phyloP scores from a whole-genome alignment of 2,113 vertebrate genomes.

The Salvator merianae region DNA sequence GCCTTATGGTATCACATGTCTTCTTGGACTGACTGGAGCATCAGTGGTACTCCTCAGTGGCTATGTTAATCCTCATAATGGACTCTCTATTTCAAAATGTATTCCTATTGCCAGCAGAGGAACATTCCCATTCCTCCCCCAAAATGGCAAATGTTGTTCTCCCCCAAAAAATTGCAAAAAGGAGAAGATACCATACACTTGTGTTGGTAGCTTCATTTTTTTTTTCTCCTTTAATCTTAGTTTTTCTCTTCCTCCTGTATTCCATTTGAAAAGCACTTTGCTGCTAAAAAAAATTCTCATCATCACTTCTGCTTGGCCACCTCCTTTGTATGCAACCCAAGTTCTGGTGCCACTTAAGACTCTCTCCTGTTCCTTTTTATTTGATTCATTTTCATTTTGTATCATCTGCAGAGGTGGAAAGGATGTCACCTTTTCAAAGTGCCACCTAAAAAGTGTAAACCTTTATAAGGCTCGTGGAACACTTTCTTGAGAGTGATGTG shows the following conservation, averaged over 20 bases:
- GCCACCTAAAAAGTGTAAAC: too few relatives aligned
- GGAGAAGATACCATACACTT: not conserved
- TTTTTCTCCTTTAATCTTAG: too few relatives aligned
- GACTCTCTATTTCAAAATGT: not conserved
- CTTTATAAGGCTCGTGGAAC: too few relatives aligned
- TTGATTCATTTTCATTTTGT: not conserved
- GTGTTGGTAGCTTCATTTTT: not conserved
- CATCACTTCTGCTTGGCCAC: not conserved
- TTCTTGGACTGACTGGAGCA: too few relatives aligned
- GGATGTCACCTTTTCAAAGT: not conserved
- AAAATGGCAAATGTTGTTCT: not conserved
- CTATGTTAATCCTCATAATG: not conserved
- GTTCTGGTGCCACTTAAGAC: too few relatives aligned
- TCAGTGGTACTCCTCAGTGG: too few relatives aligned
- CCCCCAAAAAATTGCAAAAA: not conserved
- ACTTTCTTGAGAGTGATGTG: too few relatives aligned
- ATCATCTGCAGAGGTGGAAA: not conserved
- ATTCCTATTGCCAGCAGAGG: not conserved
- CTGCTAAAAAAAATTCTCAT: too few relatives aligned
- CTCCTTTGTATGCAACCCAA: not conserved
- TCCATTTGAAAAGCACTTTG: too few relatives aligned
- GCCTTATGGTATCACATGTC: not conserved
- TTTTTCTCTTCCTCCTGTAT: too few relatives aligned
- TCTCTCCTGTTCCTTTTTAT: not conserved
- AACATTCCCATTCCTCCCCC: not conserved